Conservation (phyloP, 2,888 invertebrate species). For the Diarsia rubi region DNA sequence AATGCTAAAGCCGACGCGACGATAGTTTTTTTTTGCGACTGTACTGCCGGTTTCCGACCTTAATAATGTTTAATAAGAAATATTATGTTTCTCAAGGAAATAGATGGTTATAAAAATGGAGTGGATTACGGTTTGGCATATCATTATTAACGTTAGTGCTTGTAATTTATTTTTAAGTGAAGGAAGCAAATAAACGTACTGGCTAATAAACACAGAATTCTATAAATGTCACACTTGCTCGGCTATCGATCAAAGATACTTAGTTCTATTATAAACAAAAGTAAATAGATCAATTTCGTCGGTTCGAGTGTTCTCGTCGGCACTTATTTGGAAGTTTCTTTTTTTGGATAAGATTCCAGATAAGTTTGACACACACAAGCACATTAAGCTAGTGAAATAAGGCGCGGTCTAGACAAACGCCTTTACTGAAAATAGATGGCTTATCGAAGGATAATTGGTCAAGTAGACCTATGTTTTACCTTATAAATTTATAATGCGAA, state of each 20-base stretch:
- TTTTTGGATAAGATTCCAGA: slow-evolving; percentile 42
- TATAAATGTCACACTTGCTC: background rate
- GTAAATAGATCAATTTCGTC: slow-evolving; percentile 8
- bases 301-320: slow-evolving; percentile 21
- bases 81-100: slow-evolving; percentile 16
- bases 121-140: slow-evolving; percentile 29
- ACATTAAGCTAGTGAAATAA: slow-evolving; percentile 35
- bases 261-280: slow-evolving; percentile 28
- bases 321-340: slow-evolving; percentile 30
- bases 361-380: slow-evolving; percentile 17
- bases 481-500: slow-evolving; percentile 65
- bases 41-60: slow-evolving; percentile 61
- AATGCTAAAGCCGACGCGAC: slow-evolving; percentile 70
- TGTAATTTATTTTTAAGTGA: background rate
- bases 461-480: slow-evolving; percentile 54
- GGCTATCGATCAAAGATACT: slow-evolving; percentile 1
- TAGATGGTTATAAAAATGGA: slow-evolving; percentile 27
- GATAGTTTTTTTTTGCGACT: slow-evolving; percentile 69
- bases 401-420: slow-evolving; percentile 60
- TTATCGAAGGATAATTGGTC: slow-evolving; percentile 61
- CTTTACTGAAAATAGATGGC: slow-evolving; percentile 59
- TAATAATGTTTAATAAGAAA: slow-evolving; percentile 64
- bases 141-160: slow-evolving; percentile 5
- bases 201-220: background rate
- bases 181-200: background rate